Percentiles rank a stretch among this genome's conserved stretches.
Evolutionary conservation across 2,888 invertebrate species (phyloP).

Genomic region (Microplitis manilae): DNA sequence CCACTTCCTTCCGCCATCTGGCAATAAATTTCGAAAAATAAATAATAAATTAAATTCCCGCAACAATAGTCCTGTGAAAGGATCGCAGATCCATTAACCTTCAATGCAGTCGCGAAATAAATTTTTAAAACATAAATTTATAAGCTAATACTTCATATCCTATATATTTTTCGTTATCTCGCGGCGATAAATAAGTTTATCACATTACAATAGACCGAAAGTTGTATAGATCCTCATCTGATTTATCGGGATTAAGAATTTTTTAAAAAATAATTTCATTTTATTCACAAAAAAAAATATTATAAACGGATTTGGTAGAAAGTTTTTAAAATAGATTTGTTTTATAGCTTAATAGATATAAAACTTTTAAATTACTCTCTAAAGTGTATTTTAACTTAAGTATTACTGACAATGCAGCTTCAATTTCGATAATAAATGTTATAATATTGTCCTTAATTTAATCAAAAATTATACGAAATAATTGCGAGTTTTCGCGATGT

Average conservation of each 20-base stretch:
- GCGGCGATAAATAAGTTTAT: neutral
- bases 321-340: neutral
- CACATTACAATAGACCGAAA: neutral
- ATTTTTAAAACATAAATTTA: neutral
- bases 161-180: neutral
- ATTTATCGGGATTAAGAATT: neutral
- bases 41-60: neutral
- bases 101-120: too few relatives aligned
- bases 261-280: neutral
- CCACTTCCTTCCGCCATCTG: conserved; percentile 12
- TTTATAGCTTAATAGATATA: neutral
- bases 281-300: neutral
- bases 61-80: neutral
- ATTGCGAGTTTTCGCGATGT: too few relatives aligned
- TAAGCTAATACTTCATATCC: neutral
- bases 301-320: neutral
- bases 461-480: too few relatives aligned
- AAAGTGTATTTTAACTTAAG: neutral
- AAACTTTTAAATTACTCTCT: neutral
- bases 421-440: neutral
- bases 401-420: neutral
- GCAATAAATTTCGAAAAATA: neutral
- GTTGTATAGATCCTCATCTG: neutral
- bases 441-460: neutral
- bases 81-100: too few relatives aligned